A percentile compares a stretch with the other conserved stretches of the same genome.
phyloP scores from a whole-genome alignment of 2,113 vertebrate species.

The Tetrao urogallus region DNA sequence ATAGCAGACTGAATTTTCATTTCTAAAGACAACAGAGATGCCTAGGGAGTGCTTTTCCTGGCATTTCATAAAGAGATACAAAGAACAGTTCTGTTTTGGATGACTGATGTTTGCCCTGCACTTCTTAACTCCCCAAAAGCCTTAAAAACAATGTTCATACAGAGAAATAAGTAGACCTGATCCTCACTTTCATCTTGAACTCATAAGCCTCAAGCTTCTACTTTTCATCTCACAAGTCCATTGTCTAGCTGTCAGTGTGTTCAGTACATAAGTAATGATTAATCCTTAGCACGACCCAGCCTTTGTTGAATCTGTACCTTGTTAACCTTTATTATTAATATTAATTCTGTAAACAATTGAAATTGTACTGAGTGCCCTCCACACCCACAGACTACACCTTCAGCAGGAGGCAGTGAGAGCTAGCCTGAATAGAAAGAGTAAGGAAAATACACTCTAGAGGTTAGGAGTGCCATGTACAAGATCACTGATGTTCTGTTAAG shows the following conservation, averaged over 20 bases:
- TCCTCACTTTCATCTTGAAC: not conserved
- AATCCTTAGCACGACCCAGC: slow-evolving; percentile 12
- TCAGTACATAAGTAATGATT: not conserved
- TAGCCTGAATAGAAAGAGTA: not conserved
- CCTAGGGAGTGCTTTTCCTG: not conserved
- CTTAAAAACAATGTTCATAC: slow-evolving; percentile 18
- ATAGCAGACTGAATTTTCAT: not conserved
- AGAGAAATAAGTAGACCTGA: slow-evolving; percentile 5
- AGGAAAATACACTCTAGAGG: not conserved
- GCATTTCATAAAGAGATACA: not conserved
- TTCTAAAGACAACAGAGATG: not conserved
- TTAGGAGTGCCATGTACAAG: too few relatives aligned
- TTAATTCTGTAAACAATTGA: slow-evolving; percentile 17
- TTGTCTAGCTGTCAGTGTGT: slow-evolving; percentile 33
- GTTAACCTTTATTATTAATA: slow-evolving; percentile 27
- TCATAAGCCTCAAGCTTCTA: not conserved
- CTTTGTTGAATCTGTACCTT: slow-evolving; percentile 8
- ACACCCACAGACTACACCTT: not conserved
- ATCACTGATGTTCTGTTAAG: not conserved
- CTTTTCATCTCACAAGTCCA: slow-evolving; percentile 25
- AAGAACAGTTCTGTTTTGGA: not conserved
- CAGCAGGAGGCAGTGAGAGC: not conserved
- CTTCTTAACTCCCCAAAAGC: not conserved
- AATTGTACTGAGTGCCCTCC: not conserved
- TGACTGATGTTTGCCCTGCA: not conserved